These are phyloP conservation scores for Brachionus rotundiformis DNA, from an alignment of 1,140 invertebrate genomes.

Conservation along the genomic window DNA sequence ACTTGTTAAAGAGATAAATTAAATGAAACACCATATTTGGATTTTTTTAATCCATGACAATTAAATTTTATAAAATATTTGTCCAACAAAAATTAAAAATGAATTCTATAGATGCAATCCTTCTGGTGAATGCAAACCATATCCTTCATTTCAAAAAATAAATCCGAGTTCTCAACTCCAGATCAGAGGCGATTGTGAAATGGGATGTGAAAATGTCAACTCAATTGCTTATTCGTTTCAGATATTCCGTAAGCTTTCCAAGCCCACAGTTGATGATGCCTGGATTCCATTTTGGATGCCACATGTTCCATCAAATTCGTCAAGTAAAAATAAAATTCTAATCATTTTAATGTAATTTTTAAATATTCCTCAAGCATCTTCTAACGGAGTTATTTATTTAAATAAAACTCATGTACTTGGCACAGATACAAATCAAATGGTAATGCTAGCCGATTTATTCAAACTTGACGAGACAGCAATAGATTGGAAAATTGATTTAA, in stretches of 20 bases:
- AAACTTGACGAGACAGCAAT: not conserved
- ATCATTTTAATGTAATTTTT: too few species aligned
- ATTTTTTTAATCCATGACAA: too few species aligned
- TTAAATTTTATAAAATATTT: too few species aligned
- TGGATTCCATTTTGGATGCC: slow-evolving; percentile 48
- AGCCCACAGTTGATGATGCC: slow-evolving; percentile 8
- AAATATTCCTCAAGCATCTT: not conserved
- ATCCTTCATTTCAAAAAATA: slow-evolving; percentile 47
- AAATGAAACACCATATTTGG: too few species aligned
- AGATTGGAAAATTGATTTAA: slow-evolving; percentile 34
- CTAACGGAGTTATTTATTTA: slow-evolving; percentile 8
- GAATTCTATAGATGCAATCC: slow-evolving; percentile 34
- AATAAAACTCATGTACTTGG: not conserved
- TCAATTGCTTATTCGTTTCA: slow-evolving; percentile 27
- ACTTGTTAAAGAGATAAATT: too few species aligned
- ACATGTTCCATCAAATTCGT: not conserved
- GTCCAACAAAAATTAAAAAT: too few species aligned
- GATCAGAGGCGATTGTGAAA: not conserved
- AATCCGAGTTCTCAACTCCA: slow-evolving; percentile 37
- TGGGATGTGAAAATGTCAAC: slow-evolving; percentile 5
- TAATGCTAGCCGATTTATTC: not conserved
- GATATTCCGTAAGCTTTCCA: slow-evolving; percentile 9
- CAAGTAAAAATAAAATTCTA: too few species aligned
- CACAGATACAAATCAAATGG: slow-evolving; percentile 16
- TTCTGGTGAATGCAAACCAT: not conserved